Percentiles rank a stretch among this genome's conserved stretches.
Evolutionary conservation across 64 coral and sea anemone species (phyloP).

Genomic region (Porites lutea): DNA sequence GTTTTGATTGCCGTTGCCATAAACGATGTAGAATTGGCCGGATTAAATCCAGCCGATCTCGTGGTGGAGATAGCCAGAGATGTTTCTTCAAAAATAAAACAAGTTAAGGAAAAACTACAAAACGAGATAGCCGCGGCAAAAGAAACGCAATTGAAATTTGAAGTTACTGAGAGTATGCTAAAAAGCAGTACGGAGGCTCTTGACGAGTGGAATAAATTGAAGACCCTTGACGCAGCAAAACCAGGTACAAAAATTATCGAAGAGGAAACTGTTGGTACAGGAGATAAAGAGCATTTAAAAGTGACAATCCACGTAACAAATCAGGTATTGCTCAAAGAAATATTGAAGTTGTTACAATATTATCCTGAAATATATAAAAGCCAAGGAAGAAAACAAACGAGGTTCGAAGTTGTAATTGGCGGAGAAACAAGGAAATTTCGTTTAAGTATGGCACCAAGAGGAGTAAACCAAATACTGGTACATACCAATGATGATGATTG

Average conservation of each 20-base stretch:
- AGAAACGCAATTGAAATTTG: slow-evolving; percentile 22
- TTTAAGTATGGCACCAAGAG: not conserved
- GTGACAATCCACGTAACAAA: slow-evolving; percentile 43
- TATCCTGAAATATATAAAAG: slow-evolving; percentile 5
- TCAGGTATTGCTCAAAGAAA: not conserved
- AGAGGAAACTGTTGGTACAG: not conserved
- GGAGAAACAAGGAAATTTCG: slow-evolving; percentile 36
- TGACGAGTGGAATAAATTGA: slow-evolving; percentile 10
- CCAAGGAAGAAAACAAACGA: slow-evolving; percentile 1
- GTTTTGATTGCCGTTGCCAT: slow-evolving; percentile 19
- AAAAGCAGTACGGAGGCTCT: slow-evolving; percentile 14
- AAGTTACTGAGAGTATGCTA: slow-evolving; percentile 21
- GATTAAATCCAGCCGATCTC: not conserved
- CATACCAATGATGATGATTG: slow-evolving; percentile 25
- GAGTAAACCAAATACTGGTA: slow-evolving; percentile 38
- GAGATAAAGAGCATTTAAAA: slow-evolving; percentile 6
- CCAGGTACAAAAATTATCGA: slow-evolving; percentile 6
- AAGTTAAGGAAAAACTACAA: not conserved
- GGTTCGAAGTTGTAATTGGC: slow-evolving; percentile 46
- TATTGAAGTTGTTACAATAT: slow-evolving; percentile 34
- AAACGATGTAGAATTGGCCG: not conserved
- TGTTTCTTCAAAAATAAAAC: slow-evolving; percentile 1
- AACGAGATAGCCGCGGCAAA: not conserved
- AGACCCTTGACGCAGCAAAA: not conserved
- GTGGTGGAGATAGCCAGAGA: not conserved